phyloP scores from a whole-genome alignment of 2,888 invertebrate genomes.

The Sarcophaga carnaria region DNA sequence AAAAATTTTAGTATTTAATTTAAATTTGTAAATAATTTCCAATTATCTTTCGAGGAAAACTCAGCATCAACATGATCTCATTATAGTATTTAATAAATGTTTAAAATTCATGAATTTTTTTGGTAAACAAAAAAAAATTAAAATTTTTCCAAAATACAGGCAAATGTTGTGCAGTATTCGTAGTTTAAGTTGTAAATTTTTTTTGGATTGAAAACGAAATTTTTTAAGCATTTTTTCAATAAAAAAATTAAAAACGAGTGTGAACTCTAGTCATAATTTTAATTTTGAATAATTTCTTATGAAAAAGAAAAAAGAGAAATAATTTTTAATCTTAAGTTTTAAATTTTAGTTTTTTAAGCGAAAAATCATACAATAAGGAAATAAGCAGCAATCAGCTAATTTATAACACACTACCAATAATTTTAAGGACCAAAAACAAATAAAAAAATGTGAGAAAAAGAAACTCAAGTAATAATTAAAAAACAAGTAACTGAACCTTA shows the following conservation, averaged over 20 bases:
- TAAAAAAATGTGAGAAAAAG: conserved; percentile 30
- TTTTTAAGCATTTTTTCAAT: conserved; percentile 28
- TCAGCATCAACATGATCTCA: conserved; percentile 60
- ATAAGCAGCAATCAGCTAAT: conserved; percentile 61
- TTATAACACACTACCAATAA: conserved; percentile 64
- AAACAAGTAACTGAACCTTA: conserved; percentile 43
- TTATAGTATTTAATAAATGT: background rate
- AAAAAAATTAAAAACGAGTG: conserved; percentile 74
- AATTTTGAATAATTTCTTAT: conserved; percentile 21
- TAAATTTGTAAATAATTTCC: background rate
- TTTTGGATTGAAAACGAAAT: conserved; percentile 29
- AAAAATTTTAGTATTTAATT: background rate
- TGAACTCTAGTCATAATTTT: conserved; percentile 79
- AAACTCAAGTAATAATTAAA: background rate
- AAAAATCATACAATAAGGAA: conserved; percentile 29
- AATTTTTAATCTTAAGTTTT: conserved; percentile 23
- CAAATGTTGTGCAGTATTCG: conserved; percentile 80
- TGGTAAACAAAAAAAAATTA: background rate
- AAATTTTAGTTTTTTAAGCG: conserved; percentile 5
- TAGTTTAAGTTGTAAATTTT: conserved; percentile 65
- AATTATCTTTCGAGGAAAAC: background rate
- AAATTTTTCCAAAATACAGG: conserved; percentile 73
- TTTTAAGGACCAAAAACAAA: conserved; percentile 42
- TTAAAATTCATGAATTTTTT: conserved; percentile 12
- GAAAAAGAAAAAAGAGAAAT: conserved; percentile 3